Percentiles rank a stretch among this genome's conserved stretches.
phyloP scores from a whole-genome alignment of 2,888 invertebrate genomes.

The Polymixis lichenea region DNA sequence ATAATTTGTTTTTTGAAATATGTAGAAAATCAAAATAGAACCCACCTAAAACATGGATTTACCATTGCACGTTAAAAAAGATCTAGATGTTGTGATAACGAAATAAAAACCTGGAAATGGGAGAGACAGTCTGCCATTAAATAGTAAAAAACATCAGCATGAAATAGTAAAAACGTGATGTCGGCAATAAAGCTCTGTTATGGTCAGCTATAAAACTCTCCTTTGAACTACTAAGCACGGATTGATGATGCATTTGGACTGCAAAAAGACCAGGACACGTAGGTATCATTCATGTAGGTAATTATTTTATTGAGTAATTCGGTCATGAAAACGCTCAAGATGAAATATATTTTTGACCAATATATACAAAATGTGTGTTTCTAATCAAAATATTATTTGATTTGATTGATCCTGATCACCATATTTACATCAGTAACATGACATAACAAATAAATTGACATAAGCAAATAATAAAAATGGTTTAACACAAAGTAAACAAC shows the following conservation, averaged over 20 bases:
- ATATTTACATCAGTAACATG: conserved; percentile 5
- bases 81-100: neutral
- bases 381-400: neutral
- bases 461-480: no score
- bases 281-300: neutral
- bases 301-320: neutral
- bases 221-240: conserved; percentile 3
- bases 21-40: neutral
- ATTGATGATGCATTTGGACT: conserved; percentile 10
- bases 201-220: conserved; percentile 34
- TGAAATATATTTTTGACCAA: neutral
- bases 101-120: conserved; percentile 14
- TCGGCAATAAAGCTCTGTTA: conserved; percentile 41
- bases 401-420: neutral
- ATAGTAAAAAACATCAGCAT: conserved; percentile 13
- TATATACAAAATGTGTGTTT: neutral
- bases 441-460: neutral
- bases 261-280: neutral
- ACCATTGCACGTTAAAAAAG: neutral
- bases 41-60: neutral
- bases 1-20: neutral
- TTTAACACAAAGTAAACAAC: neutral
- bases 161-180: conserved; percentile 46
- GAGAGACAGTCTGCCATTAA: conserved; percentile 23
- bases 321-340: neutral